These are phyloP conservation scores for Papilio polytes DNA, from an alignment of 1,140 invertebrate genomes.

Conservation along the genomic window DNA sequence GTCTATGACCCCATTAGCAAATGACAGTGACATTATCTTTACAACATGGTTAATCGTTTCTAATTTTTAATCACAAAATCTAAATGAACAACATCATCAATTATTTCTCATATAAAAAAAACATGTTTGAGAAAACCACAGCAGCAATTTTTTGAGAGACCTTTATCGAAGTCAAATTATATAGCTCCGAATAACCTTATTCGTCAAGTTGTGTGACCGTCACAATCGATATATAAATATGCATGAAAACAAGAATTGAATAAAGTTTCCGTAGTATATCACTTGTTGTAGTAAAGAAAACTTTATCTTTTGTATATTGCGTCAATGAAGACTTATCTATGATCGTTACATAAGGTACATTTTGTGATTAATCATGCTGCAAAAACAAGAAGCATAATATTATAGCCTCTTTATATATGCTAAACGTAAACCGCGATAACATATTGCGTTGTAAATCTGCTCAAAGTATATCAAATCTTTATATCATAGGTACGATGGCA, in stretches of 20 bases:
- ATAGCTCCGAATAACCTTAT: slow-evolving; percentile 5
- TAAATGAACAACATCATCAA: not conserved
- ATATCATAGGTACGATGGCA: not conserved
- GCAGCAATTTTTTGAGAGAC: not conserved
- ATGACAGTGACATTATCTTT: slow-evolving; percentile 33
- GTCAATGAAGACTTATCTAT: slow-evolving; percentile 36
- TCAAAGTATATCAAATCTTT: not conserved
- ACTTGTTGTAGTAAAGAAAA: slow-evolving; percentile 9
- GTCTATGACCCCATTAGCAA: slow-evolving; percentile 27
- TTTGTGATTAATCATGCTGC: slow-evolving; percentile 23
- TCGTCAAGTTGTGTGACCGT: not conserved
- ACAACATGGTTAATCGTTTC: not conserved
- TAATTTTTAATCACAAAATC: not conserved
- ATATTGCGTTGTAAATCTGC: slow-evolving; percentile 5
- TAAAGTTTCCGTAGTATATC: slow-evolving; percentile 29
- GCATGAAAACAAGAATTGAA: slow-evolving; percentile 28
- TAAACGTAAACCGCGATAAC: slow-evolving; percentile 11
- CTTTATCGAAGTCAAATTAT: slow-evolving; percentile 7
- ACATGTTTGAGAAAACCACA: not conserved
- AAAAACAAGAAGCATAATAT: slow-evolving; percentile 3
- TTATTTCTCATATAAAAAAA: not conserved
- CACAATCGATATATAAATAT: slow-evolving; percentile 36
- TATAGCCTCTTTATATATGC: slow-evolving; percentile 25
- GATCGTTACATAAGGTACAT: slow-evolving; percentile 25
- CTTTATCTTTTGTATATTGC: slow-evolving; percentile 10